Percentiles rank a stretch among this genome's conserved stretches.
Conservation (phyloP, 1,140 invertebrate genomes). For the Aphelenchoides avenae region DNA sequence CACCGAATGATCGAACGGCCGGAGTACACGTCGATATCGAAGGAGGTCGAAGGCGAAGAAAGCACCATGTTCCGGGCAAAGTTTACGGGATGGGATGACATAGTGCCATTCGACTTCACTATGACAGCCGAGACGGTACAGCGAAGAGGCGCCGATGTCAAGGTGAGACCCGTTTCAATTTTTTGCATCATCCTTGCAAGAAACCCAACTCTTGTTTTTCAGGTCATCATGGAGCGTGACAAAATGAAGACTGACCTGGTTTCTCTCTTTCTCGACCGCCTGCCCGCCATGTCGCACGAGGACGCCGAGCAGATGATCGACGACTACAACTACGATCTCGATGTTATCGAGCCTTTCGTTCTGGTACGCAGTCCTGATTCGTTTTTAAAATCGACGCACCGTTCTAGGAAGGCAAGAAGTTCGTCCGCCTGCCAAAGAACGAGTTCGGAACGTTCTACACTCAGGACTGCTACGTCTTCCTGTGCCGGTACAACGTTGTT, state of each 20-base stretch:
- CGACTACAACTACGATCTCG: conserved; percentile 91
- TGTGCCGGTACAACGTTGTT: conserved; percentile 87
- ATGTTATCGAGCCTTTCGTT: conserved; percentile 96
- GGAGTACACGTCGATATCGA: conserved; percentile 78
- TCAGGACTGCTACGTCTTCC: conserved; percentile 93
- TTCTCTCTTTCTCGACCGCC: conserved; percentile 87
- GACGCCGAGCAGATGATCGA: conserved; percentile 83
- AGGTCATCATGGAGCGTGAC: conserved; percentile 62
- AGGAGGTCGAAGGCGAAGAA: conserved; percentile 69
- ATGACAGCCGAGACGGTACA: conserved; percentile 93
- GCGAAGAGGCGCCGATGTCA: conserved; percentile 81
- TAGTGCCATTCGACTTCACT: conserved; percentile 97
- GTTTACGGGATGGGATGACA: conserved; percentile 96
- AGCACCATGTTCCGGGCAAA: conserved; percentile 90
- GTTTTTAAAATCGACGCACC: conserved; percentile 6
- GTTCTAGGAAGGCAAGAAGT: conserved; percentile 74
- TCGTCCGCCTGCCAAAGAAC: conserved; percentile 86
- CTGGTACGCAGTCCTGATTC: conserved; percentile 64
- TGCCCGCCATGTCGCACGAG: conserved; percentile 75
- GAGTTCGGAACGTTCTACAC: conserved; percentile 90
- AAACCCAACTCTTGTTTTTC: too few relatives aligned
- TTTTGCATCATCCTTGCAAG: too few relatives aligned
- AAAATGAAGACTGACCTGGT: conserved; percentile 78
- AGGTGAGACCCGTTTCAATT: conserved; percentile 37
- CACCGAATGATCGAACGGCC: conserved; percentile 78